Percentiles rank a stretch among this genome's conserved stretches.
These are phyloP conservation scores for Mactromeris polynyma DNA, from an alignment of 2,888 invertebrate genomes.

Conservation along the genomic window DNA sequence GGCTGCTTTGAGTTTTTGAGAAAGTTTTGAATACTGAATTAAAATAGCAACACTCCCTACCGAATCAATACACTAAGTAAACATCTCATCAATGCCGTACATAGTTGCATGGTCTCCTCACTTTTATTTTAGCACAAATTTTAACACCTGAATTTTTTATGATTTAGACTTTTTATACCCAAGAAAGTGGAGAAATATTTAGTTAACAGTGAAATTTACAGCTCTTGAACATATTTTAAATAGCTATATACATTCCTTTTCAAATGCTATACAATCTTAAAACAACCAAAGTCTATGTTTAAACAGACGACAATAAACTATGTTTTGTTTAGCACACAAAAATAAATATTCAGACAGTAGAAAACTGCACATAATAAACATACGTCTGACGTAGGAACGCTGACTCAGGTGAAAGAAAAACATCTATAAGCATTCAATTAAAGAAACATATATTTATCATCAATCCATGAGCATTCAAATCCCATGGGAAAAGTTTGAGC, in stretches of 20 bases:
- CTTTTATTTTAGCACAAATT: background rate
- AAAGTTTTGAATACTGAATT: background rate
- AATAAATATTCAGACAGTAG: background rate
- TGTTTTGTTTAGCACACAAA: background rate
- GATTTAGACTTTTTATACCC: background rate
- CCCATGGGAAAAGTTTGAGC: too few relatives aligned
- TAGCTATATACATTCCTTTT: background rate
- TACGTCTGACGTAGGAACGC: background rate
- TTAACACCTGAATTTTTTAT: background rate
- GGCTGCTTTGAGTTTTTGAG: background rate
- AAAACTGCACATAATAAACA: background rate
- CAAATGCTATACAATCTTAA: background rate
- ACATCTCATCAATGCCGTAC: background rate
- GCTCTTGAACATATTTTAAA: too few relatives aligned
- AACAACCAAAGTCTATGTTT: background rate
- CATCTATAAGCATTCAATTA: background rate
- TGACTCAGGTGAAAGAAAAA: background rate
- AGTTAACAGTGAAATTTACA: too few relatives aligned
- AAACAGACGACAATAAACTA: conserved; percentile 1
- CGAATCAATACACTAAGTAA: background rate
- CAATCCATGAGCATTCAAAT: background rate
- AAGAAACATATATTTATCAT: background rate
- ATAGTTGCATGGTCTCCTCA: background rate
- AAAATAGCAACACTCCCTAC: background rate
- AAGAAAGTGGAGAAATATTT: background rate